phyloP scores from a whole-genome alignment of 1,140 invertebrate genomes.

The Temnothorax longispinosus region DNA sequence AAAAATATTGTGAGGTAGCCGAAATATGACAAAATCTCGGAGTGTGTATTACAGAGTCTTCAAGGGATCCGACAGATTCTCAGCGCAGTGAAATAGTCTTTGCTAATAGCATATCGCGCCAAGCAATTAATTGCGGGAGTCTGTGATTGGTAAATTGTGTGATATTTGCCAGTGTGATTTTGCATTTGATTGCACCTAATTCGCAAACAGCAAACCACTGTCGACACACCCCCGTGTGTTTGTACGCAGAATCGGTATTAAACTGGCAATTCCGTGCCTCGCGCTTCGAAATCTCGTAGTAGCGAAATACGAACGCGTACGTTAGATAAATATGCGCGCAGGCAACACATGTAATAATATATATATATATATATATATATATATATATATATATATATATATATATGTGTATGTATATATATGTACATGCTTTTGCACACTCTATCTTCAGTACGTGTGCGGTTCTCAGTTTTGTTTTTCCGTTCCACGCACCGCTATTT shows the following conservation, averaged over 20 bases:
- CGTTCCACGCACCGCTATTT: slow-evolving; percentile 3
- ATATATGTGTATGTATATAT: not conserved
- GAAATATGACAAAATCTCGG: not conserved
- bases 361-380: not conserved
- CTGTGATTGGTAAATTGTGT: slow-evolving; percentile 78
- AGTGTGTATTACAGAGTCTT: not conserved
- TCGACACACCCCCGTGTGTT: slow-evolving; percentile 63
- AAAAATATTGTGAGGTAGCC: not conserved
- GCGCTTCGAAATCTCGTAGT: slow-evolving; percentile 51
- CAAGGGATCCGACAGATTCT: not conserved
- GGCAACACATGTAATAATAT: not conserved
- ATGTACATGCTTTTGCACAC: not conserved
- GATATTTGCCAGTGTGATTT: slow-evolving; percentile 78
- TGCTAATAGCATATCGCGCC: slow-evolving; percentile 1
- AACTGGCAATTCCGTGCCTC: slow-evolving; percentile 64
- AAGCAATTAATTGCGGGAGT: slow-evolving; percentile 64
- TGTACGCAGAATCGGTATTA: slow-evolving; percentile 70
- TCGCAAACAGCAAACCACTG: slow-evolving; percentile 76
- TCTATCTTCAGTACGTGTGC: slow-evolving; percentile 10
- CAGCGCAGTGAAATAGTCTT: not conserved
- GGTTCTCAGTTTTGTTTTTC: slow-evolving; percentile 51
- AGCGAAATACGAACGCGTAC: slow-evolving; percentile 38
- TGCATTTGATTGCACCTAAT: slow-evolving; percentile 82
- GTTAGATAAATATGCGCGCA: slow-evolving; percentile 52
- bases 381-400: not conserved